Percentiles rank a stretch among this genome's conserved stretches.
phyloP scores from a whole-genome alignment of 2,113 vertebrate genomes.

The Otocyon megalotis region DNA sequence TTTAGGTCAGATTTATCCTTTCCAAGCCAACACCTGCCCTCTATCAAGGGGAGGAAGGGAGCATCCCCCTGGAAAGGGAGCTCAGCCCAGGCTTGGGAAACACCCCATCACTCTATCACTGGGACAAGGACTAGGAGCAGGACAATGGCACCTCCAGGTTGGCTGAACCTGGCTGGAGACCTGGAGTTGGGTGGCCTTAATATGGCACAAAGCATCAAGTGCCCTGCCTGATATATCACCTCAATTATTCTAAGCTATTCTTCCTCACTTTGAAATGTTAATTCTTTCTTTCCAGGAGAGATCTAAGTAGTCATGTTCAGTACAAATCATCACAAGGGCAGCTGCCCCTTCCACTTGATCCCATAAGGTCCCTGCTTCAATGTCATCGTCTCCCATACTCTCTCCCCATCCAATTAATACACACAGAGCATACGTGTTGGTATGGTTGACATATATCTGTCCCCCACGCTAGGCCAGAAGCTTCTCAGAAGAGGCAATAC shows the following conservation, averaged over 20 bases:
- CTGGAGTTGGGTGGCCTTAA: not conserved
- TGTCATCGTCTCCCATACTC: not conserved
- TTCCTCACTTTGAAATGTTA: not conserved
- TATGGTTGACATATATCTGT: not conserved
- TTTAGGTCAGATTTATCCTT: constrained; percentile 50
- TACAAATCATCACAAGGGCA: not conserved
- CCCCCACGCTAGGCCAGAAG: not conserved
- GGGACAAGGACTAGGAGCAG: not conserved
- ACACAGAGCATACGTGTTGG: not conserved
- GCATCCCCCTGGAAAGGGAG: not conserved
- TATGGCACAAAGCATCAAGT: not conserved
- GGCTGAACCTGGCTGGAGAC: not conserved
- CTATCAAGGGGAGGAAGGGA: not conserved
- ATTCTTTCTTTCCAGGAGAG: not conserved
- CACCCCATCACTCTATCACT: not conserved
- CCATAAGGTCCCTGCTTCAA: not conserved
- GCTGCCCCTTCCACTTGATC: not conserved
- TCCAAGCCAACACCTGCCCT: not conserved
- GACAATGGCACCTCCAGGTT: not conserved
- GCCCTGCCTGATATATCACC: not conserved
- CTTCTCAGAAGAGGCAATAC: not conserved
- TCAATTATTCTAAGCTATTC: not conserved
- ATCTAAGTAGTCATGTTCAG: not conserved
- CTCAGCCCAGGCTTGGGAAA: not conserved
- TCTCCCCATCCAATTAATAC: not conserved